Evolutionary conservation across 1,140 invertebrate species (phyloP), one percentile per base, ranked within the genome.

Genomic region (Dermatophagoides farinae): DNA sequence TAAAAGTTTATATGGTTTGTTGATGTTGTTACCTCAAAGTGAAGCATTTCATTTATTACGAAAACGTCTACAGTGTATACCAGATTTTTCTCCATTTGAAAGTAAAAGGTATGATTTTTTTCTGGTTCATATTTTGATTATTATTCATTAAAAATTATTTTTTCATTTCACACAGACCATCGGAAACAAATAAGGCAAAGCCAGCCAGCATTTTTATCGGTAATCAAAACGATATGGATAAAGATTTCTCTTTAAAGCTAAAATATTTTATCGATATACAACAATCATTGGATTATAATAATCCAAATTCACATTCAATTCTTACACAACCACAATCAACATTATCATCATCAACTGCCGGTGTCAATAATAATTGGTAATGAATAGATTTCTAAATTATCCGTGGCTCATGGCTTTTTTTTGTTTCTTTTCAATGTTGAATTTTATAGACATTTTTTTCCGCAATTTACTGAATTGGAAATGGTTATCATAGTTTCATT

Each of bases 21-120:
- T 99, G 10, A 99, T 99, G 95, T 75, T 98, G 57, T 75, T 99
- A 64, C 95, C 95, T 22, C 95, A 99, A 76, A 92, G 85, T 49
- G 89, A 96, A 69, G 89, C 92, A 11, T 98, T 97, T 73, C 81
- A 84, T 66, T 82, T 84, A 38, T 77, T 99, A 51, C 80, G 84
- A 61, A 80, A 83, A 67, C 78, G 95, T 63, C 77, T 99, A 57
- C 81, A 89, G 68, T 92, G 89, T 70, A 84, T 93, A 67, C 90
- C 90, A 57, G 68, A 61, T 77, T 75, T 67, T 72, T 72, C 70
- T 76, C 73, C 71, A 65, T 75, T 65, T 68, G 69, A 12, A 55
- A n/a, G 10, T 12, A 55, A 55, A 55, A 23, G 2, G 53, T 55
- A 55, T 25, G 53, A 5, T 4, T 4, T 5, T 52, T 14, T 12